These are phyloP conservation scores for Clupea harengus DNA, from an alignment of 2,113 vertebrate genomes.

Conservation along the genomic window DNA sequence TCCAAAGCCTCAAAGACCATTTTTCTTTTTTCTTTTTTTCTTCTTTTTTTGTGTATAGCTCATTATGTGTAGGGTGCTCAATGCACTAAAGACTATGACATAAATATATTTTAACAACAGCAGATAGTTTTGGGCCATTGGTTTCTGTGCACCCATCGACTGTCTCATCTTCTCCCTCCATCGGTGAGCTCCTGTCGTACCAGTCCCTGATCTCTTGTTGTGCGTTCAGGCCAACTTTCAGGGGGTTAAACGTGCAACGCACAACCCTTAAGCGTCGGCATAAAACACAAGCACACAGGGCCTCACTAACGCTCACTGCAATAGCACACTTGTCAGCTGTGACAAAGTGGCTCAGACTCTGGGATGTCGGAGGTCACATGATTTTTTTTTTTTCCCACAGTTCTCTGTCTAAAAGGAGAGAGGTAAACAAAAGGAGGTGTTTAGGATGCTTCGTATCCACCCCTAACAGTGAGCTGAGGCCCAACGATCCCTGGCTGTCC, in stretches of 20 bases:
- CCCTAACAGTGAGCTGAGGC: neutral
- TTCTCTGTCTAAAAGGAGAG: too few relatives aligned
- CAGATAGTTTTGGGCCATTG: too few relatives aligned
- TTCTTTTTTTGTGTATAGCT: neutral
- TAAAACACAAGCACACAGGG: neutral
- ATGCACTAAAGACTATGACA: too few relatives aligned
- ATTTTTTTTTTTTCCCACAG: neutral
- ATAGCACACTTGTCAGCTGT: constrained; percentile 16
- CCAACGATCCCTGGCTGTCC: neutral
- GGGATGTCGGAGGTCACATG: neutral
- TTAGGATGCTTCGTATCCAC: neutral
- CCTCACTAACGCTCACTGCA: neutral
- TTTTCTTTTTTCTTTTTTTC: neutral
- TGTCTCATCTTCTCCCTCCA: too few relatives aligned
- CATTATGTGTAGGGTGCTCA: neutral
- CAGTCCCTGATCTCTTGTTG: neutral
- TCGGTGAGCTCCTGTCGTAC: neutral
- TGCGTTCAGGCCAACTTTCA: neutral
- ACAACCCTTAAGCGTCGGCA: neutral
- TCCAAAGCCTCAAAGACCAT: neutral
- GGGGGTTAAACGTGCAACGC: neutral
- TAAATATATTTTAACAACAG: too few relatives aligned
- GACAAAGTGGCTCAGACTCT: constrained; percentile 27
- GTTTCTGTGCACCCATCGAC: too few relatives aligned
- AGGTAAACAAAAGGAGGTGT: too few relatives aligned